phyloP scores from a whole-genome alignment of 2,113 vertebrate genomes.

The Psilopogon haemacephalus region DNA sequence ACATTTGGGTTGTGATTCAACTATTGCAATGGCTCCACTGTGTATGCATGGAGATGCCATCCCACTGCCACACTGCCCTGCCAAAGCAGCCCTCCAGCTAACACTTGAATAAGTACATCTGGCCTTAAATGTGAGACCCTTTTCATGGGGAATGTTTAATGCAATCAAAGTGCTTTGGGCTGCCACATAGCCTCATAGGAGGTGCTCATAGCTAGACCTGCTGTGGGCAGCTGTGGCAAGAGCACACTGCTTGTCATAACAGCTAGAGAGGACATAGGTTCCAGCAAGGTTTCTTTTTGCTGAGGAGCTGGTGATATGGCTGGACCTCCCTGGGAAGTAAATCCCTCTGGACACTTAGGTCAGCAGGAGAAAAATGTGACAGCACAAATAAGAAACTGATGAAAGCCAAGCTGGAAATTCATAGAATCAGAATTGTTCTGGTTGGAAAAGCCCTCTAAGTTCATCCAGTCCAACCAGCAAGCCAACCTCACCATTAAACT shows the following conservation, averaged over 20 bases:
- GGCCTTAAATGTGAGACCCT: neutral
- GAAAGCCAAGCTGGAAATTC: neutral
- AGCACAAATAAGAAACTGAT: neutral
- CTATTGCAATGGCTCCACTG: neutral
- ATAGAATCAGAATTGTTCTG: too few relatives aligned
- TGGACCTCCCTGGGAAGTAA: neutral
- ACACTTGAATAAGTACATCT: neutral
- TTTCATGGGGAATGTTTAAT: neutral
- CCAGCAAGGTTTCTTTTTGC: neutral
- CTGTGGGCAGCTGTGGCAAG: neutral
- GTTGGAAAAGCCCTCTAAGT: too few relatives aligned
- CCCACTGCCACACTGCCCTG: neutral
- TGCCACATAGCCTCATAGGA: neutral
- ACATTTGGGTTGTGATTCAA: neutral
- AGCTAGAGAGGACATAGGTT: neutral
- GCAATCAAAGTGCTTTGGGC: neutral
- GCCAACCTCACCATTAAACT: too few relatives aligned
- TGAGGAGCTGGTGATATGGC: neutral
- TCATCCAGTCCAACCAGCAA: too few relatives aligned
- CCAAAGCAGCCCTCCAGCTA: neutral
- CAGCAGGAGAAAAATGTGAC: neutral
- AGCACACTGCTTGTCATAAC: neutral
- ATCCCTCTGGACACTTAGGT: neutral
- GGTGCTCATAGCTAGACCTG: neutral
- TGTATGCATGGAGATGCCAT: neutral